Conservation (phyloP, 2,888 invertebrate genomes). For the Terebella lapidaria region DNA sequence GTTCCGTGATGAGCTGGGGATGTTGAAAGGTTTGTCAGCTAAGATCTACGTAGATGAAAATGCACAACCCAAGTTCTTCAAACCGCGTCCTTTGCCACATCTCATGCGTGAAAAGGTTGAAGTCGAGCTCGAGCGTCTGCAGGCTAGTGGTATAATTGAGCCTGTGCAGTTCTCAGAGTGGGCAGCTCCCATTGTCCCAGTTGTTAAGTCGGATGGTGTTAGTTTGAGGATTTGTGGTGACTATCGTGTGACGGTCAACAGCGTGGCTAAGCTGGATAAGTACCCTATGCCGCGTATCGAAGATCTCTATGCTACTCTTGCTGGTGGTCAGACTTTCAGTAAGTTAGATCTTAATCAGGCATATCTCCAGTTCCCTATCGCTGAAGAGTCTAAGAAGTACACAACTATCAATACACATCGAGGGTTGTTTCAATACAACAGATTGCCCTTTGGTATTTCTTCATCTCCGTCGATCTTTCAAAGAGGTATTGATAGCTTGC, state of each 20-base stretch:
- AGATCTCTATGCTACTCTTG: constrained; percentile 18
- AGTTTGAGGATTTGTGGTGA: constrained; percentile 22
- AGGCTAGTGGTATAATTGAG: no score
- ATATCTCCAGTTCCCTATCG: no score
- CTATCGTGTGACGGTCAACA: constrained; percentile 12
- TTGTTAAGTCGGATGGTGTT: constrained; percentile 15
- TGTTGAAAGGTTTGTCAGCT: no score
- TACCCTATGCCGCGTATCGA: constrained; percentile 21
- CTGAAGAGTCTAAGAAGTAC: no score
- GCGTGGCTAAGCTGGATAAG: constrained; percentile 9
- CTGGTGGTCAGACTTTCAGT: no score
- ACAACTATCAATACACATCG: constrained; percentile 9
- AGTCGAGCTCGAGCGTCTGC: no score
- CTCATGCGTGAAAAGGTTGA: no score
- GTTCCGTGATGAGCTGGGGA: no score
- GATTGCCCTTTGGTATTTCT: constrained; percentile 2
- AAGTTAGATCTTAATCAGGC: no score
- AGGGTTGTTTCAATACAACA: constrained; percentile 4
- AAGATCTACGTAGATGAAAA: no score
- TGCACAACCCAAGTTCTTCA: no score
- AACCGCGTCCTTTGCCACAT: no score
- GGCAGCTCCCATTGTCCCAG: constrained; percentile 12
- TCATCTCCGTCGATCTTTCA: constrained; percentile 6
- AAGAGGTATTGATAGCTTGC: neutral
- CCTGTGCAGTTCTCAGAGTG: neutral